Conservation (phyloP, 2,888 invertebrate genomes). For the Eurois occulta region DNA sequence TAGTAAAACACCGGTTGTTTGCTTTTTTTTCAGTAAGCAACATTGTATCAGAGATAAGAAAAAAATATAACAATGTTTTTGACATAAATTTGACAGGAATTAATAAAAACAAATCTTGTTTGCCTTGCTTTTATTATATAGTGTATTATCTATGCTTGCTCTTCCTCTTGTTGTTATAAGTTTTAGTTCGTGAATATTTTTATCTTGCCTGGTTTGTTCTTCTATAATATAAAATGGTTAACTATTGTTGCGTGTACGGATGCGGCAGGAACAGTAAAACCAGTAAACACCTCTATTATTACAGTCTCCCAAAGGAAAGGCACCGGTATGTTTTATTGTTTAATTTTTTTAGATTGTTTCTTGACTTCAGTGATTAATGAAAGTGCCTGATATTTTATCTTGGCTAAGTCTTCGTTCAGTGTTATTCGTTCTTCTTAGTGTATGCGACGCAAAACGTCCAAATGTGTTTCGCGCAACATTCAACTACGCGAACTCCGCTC, state of each 20-base stretch:
- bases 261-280: constrained; percentile 83
- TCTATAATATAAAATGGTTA: constrained; percentile 77
- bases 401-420: not conserved
- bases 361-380: not conserved
- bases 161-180: not conserved
- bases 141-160: too few relatives aligned
- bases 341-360: not conserved
- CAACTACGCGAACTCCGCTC: too few relatives aligned
- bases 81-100: constrained; percentile 7
- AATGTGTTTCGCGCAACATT: not conserved
- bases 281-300: constrained; percentile 83
- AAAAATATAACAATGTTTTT: not conserved
- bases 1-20: not conserved
- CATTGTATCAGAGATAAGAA: not conserved
- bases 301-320: constrained; percentile 82
- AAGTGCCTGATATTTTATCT: not conserved
- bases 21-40: constrained; percentile 6
- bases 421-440: not conserved
- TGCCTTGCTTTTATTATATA: too few relatives aligned
- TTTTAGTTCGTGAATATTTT: not conserved
- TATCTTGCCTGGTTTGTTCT: not conserved
- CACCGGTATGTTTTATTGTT: constrained; percentile 74
- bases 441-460: not conserved
- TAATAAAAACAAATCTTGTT: constrained; percentile 2
- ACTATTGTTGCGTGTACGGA: constrained; percentile 85